phyloP scores from a whole-genome alignment of 2,797 vertebrate genomes.

The Alcedo atthis region DNA sequence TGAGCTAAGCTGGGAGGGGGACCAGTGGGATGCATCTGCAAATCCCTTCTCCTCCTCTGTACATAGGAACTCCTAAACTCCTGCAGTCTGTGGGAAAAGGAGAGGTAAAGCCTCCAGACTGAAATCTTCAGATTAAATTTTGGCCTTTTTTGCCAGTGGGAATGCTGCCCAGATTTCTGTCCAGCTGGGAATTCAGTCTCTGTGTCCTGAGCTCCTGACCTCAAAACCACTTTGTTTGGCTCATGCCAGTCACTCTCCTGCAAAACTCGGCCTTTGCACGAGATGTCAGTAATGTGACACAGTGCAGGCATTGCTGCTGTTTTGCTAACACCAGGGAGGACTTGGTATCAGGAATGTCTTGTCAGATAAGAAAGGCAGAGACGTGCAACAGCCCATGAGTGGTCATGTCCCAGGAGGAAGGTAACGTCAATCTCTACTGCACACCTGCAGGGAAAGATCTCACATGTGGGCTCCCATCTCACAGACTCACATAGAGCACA shows the following conservation, averaged over 20 bases:
- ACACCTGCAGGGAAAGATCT: neutral
- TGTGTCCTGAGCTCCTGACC: neutral
- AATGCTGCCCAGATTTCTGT: slow-evolving; percentile 11
- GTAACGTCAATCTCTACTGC: neutral
- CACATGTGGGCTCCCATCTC: neutral
- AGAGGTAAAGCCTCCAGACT: neutral
- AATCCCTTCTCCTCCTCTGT: neutral
- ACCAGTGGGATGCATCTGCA: neutral
- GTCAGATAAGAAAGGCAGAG: neutral
- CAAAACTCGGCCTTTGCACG: neutral
- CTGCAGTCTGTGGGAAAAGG: neutral
- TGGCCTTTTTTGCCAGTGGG: neutral
- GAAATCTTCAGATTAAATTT: neutral
- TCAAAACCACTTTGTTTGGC: neutral
- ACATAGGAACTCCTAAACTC: neutral
- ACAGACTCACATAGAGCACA: too few relatives aligned
- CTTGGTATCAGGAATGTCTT: neutral
- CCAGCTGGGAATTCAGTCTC: neutral
- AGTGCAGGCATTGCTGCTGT: neutral
- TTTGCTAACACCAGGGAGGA: fast-evolving
- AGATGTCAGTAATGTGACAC: neutral
- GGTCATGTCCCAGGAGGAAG: neutral
- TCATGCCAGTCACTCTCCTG: neutral
- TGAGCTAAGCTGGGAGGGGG: neutral
- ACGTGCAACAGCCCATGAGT: fast-evolving